These are phyloP conservation scores for Geotrupes spiniger DNA, from an alignment of 2,888 invertebrate genomes.

Conservation along the genomic window DNA sequence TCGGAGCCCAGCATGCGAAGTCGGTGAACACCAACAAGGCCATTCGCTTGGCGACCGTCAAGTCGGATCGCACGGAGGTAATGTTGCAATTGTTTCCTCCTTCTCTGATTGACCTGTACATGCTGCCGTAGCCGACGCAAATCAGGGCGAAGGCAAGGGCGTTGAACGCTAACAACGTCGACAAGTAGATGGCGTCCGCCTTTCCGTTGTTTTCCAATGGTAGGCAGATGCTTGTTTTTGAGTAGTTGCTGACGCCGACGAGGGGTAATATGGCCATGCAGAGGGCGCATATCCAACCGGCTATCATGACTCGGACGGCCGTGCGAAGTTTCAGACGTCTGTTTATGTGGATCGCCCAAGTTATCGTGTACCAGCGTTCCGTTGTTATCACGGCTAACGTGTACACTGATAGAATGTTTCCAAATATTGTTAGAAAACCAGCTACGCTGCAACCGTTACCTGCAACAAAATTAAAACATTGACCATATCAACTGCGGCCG, in stretches of 20 bases:
- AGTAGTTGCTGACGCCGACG: conserved; percentile 62
- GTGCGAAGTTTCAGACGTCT: conserved; percentile 58
- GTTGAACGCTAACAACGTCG: conserved; percentile 58
- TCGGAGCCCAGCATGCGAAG: conserved; percentile 63
- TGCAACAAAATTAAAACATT: conserved; percentile 34
- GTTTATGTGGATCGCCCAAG: conserved; percentile 61
- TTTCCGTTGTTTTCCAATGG: conserved; percentile 59
- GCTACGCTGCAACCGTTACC: conserved; percentile 61
- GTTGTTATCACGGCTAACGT: conserved; percentile 64
- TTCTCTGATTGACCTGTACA: conserved; percentile 58
- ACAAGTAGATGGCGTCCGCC: conserved; percentile 57
- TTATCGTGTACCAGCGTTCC: conserved; percentile 60
- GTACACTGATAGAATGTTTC: conserved; percentile 63
- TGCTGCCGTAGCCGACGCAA: conserved; percentile 60
- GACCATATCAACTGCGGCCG: no score
- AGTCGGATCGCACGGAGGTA: conserved; percentile 49
- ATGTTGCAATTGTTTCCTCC: conserved; percentile 56
- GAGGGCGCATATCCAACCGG: conserved; percentile 59
- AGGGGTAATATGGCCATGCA: conserved; percentile 61
- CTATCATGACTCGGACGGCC: conserved; percentile 58
- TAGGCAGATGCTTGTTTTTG: conserved; percentile 66
- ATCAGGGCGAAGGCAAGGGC: conserved; percentile 63
- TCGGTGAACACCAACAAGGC: conserved; percentile 65
- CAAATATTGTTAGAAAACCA: conserved; percentile 64
- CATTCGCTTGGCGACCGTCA: conserved; percentile 63